Evolutionary conservation across 2,888 invertebrate genomes (phyloP).

Genomic region (Eubasilissa splendida): DNA sequence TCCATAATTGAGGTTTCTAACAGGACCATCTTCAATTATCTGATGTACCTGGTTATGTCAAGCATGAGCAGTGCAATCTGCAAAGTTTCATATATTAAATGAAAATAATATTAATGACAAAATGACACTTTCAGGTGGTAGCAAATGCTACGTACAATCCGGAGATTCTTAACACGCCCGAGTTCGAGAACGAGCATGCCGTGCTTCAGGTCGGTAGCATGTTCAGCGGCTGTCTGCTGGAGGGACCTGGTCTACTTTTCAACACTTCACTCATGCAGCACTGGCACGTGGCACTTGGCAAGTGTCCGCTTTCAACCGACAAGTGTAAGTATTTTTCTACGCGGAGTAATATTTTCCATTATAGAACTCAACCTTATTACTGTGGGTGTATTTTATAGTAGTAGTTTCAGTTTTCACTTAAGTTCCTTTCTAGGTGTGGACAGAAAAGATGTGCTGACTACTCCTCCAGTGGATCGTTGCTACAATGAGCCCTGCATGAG

Average conservation of each 20-base stretch:
- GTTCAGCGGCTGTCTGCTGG: slow-evolving; percentile 87
- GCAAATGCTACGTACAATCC: slow-evolving; percentile 86
- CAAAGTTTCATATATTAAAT: too few species aligned
- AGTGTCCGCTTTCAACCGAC: slow-evolving; percentile 82
- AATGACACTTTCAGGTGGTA: slow-evolving; percentile 71
- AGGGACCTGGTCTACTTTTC: slow-evolving; percentile 90
- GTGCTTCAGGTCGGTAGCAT: slow-evolving; percentile 85
- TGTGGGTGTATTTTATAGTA: background rate
- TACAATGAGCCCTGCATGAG: slow-evolving; percentile 87
- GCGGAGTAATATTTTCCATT: background rate
- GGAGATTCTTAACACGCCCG: slow-evolving; percentile 81
- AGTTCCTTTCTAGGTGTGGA: slow-evolving; percentile 66
- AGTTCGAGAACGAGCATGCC: slow-evolving; percentile 80
- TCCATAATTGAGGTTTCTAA: too few species aligned
- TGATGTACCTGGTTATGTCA: too few species aligned
- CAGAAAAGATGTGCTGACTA: slow-evolving; percentile 71
- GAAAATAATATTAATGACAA: background rate
- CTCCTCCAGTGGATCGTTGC: slow-evolving; percentile 79
- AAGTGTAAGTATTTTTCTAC: slow-evolving; percentile 74
- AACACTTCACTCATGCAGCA: slow-evolving; percentile 76
- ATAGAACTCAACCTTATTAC: background rate
- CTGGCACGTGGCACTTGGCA: slow-evolving; percentile 81
- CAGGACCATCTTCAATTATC: too few species aligned
- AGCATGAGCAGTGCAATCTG: too few species aligned
- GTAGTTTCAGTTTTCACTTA: too few species aligned